Evolutionary conservation across 2,113 vertebrate genomes (phyloP), one percentile per base, ranked within the genome.

Genomic region (Tor tambroides): DNA sequence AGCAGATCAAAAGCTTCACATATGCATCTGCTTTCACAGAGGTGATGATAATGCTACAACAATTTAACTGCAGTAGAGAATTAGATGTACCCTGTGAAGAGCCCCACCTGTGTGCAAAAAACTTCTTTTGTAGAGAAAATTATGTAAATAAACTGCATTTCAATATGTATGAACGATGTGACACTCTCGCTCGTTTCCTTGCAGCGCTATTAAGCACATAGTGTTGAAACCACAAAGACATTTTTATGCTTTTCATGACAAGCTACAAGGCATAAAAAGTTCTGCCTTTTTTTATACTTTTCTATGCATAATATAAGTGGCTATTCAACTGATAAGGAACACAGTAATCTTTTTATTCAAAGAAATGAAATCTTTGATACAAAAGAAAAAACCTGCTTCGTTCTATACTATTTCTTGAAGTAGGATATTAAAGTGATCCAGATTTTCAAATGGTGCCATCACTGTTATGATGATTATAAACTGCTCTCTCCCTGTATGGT

Each of bases 201-300:
- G 41, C 41, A 35, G 56, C 1, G 8, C 79, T 43, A 17, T 81
- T 81, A 81, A 81, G 56, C 56, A 41, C 41, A 43, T 26, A 26
- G 21, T 46, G 72, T 76, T 43, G 72, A 76, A 76, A 76, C 72
- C 72, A 76, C 23, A 69, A 17, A 17, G 5, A 30, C 2, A 30
- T 75, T 56, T 54, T 38, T 9, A 59, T n/a, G 78, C 78, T 38
- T 80, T 65, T 65, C 78, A 84, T 80, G 43, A 4, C 23, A 28
- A 30, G 56, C 35, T 38, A 86, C 85, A 91, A 87, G 83, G 51
- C 28, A 35, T 69, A 87, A 91, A 72, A 84, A 67, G 38, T 26
- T 46, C 11, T 43, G 28, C n/a, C 10, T 41, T 26, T 65, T 26
- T 67, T 63, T 12, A 26, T 26, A 67, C 28, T 32, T 17, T 17